A percentile compares a stretch with the other conserved stretches of the same genome.
phyloP scores from a whole-genome alignment of 2,113 vertebrate species.

The Gila orcuttii region DNA sequence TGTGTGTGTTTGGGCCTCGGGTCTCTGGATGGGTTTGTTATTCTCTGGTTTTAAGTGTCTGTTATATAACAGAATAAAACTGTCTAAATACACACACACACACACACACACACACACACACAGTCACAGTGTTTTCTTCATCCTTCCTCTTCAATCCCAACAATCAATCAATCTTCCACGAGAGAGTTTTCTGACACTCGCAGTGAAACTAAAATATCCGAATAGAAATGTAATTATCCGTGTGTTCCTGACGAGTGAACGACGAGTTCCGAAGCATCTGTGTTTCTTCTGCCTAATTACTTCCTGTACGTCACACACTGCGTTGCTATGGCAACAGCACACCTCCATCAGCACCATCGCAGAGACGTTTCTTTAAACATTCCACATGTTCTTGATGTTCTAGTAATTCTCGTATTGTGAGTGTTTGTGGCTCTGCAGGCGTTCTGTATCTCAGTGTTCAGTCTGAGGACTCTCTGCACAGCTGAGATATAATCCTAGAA shows the following conservation, averaged over 20 bases:
- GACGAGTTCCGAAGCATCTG: constrained; percentile 49
- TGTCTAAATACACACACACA: background rate
- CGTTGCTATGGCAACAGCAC: constrained; percentile 49
- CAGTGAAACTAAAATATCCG: background rate
- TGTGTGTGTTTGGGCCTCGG: background rate
- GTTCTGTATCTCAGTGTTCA: too few species aligned
- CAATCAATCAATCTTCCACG: background rate
- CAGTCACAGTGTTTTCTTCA: background rate
- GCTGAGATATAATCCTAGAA: too few species aligned
- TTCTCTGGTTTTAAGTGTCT: background rate
- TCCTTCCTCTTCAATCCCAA: background rate
- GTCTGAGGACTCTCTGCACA: too few species aligned
- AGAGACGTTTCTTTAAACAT: background rate
- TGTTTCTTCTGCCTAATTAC: constrained; percentile 51
- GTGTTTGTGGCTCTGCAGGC: too few species aligned
- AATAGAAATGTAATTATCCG: background rate
- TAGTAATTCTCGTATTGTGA: background rate
- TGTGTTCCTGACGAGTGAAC: background rate
- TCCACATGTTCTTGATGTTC: background rate
- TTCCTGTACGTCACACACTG: constrained; percentile 45
- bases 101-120: background rate
- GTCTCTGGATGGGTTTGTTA: constrained; percentile 6
- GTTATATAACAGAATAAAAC: background rate
- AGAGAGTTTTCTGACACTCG: background rate
- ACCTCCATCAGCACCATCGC: constrained; percentile 18